Conservation (phyloP, 2,113 vertebrate genomes). For the Sorex araneus region DNA sequence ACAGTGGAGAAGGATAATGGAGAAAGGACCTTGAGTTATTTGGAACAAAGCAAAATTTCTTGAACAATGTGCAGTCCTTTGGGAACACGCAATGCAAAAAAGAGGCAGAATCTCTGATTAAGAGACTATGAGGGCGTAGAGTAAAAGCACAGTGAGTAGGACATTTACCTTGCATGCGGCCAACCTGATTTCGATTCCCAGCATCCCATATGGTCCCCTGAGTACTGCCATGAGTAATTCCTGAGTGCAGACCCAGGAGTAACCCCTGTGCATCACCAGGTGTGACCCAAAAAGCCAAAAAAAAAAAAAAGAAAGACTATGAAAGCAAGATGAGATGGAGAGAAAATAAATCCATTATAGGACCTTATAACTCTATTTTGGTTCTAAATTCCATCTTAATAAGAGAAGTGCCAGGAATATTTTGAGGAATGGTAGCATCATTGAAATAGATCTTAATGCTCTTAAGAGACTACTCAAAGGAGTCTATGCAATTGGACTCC, state of each 20-base stretch:
- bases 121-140: too few species aligned
- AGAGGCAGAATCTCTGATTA: neutral
- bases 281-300: too few species aligned
- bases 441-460: constrained; percentile 32
- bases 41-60: neutral
- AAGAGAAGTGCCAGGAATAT: constrained; percentile 8
- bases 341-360: neutral
- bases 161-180: too few species aligned
- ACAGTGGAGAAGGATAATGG: neutral
- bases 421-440: constrained; percentile 14
- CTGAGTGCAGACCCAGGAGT: too few species aligned
- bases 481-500: too few species aligned
- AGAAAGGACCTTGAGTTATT: neutral
- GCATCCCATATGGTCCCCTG: too few species aligned
- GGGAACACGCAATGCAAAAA: constrained; percentile 8
- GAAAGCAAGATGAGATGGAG: neutral
- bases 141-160: too few species aligned
- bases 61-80: neutral
- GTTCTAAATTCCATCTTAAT: constrained; percentile 18
- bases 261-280: too few species aligned
- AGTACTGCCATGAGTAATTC: too few species aligned
- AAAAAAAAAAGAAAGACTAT: too few species aligned
- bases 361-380: neutral
- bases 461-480: constrained; percentile 2
- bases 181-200: too few species aligned